phyloP scores from a whole-genome alignment of 2,113 vertebrate species.

The Istiophorus platypterus region DNA sequence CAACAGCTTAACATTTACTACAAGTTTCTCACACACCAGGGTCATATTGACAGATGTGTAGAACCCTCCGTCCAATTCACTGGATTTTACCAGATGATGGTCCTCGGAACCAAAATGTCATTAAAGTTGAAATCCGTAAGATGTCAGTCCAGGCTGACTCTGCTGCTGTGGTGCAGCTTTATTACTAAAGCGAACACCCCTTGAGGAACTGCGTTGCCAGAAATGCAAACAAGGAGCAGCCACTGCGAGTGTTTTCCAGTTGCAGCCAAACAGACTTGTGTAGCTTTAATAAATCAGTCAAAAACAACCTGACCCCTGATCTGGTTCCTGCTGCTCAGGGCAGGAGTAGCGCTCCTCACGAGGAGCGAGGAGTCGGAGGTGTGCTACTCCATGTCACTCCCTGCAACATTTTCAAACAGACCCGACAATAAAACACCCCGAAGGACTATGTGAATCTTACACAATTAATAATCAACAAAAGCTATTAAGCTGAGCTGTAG shows the following conservation, averaged over 20 bases:
- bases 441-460: no score
- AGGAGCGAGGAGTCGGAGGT: no score
- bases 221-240: background rate
- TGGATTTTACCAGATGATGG: background rate
- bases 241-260: background rate
- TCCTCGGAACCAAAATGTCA: no score
- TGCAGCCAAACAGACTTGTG: no score
- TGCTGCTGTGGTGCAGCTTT: background rate
- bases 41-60: background rate
- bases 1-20: background rate
- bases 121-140: no score
- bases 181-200: background rate
- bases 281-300: background rate
- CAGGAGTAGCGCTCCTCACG: no score
- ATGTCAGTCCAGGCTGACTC: background rate
- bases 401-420: no score
- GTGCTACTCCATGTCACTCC: no score
- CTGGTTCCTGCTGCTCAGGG: no score
- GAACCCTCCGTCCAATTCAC: background rate
- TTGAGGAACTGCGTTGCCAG: background rate
- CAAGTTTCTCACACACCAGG: background rate
- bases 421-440: no score
- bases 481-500: no score
- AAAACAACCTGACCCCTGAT: background rate
- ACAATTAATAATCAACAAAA: no score